Evolutionary conservation across 2,888 invertebrate species (phyloP), one percentile per base, ranked within the genome.

Genomic region (Leptothorax acervorum): DNA sequence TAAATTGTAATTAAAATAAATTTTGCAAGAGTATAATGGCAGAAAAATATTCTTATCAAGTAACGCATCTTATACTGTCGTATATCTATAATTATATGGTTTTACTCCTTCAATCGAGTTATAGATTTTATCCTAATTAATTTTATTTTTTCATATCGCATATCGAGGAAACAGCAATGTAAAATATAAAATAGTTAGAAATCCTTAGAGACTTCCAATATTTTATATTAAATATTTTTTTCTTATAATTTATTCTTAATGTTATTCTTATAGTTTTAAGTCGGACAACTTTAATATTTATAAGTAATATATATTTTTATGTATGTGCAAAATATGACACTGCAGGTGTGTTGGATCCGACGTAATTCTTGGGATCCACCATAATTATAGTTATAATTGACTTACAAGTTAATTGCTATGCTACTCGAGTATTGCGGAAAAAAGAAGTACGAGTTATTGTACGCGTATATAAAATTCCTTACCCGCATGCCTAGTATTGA

Each of bases 361-460:
- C 35, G 35, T 57, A 73, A 42, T 31, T 73, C n/a, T 74, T 62
- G 60, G 9, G n/a, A n/a, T 48, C 62, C 23, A 28, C 23, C 12
- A 18, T 76, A 76, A 65, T 65, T 76, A 53, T 28, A 66, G 76
- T 39, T 55, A 78, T 18, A 76, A 53, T 76, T 76, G n/a, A 35
- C 48, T 79, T 23, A 35, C 57, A 70, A 70, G 35, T 70, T 70
- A 79, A 79, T 70, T 70, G 42, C 68, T 74, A 74, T 45, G 31
- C 18, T 31, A 60, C 45, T 62, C 12, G 31, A 74, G 15, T 45
- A 74, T 45, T 8, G n/a, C 5, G 31, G 28, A 31, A 74, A 55
- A 35, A 70, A 15, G 15, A 60, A 62, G 9, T 23, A 35, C 15
- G 48, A 65, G 3, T 76, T 76, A 65, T 76, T 63, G 35, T 63